Percentiles rank a stretch among this genome's conserved stretches.
phyloP scores from a whole-genome alignment of 1,140 invertebrate genomes.

The Heliconius melpomene region DNA sequence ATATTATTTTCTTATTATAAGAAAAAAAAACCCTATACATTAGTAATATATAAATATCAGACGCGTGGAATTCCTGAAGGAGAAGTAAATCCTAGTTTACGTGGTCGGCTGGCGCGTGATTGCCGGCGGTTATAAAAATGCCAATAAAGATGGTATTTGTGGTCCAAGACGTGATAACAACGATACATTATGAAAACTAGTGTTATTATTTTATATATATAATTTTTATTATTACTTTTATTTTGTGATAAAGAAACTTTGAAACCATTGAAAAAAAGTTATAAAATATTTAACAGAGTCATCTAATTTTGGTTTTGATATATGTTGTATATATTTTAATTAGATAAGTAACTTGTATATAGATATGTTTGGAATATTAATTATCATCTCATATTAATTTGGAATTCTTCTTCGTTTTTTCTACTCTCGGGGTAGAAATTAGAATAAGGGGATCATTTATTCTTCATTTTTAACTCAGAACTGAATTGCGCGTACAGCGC shows the following conservation, averaged over 20 bases:
- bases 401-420: too few relatives aligned
- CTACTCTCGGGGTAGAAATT: too few relatives aligned
- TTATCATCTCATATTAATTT: too few relatives aligned
- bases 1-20: background rate
- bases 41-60: conserved; percentile 13
- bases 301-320: too few relatives aligned
- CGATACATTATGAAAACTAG: background rate
- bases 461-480: too few relatives aligned
- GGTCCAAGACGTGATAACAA: conserved; percentile 19
- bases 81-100: conserved; percentile 54
- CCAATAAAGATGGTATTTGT: conserved; percentile 46
- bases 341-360: too few relatives aligned
- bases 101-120: conserved; percentile 41
- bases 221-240: background rate
- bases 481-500: too few relatives aligned
- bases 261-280: too few relatives aligned
- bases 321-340: too few relatives aligned
- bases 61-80: conserved; percentile 29
- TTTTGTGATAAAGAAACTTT: background rate
- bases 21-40: background rate
- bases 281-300: too few relatives aligned
- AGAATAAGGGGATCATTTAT: too few relatives aligned
- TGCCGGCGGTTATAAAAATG: conserved; percentile 55
- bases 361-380: too few relatives aligned
- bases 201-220: background rate